These are phyloP conservation scores for Chromobotia macracanthus DNA, from an alignment of 2,797 vertebrate species.

Conservation along the genomic window DNA sequence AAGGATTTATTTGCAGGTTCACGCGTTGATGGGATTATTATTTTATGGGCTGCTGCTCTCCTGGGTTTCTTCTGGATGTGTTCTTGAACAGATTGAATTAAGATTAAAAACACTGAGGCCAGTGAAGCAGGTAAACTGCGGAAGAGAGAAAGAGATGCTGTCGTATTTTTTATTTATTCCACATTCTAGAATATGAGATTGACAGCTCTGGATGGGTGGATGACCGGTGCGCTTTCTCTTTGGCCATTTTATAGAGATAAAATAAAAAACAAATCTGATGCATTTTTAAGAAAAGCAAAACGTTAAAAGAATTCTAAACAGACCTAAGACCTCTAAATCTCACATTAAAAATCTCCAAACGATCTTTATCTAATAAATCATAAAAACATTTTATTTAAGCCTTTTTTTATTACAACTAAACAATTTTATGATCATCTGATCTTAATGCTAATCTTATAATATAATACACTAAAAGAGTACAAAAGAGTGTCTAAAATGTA, in stretches of 20 bases:
- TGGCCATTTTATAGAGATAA: background rate
- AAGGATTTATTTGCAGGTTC: conserved; percentile 30
- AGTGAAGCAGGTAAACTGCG: conserved; percentile 66
- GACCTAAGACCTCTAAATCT: background rate
- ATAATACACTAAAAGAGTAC: too few relatives aligned
- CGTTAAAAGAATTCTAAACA: background rate
- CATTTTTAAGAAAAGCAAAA: background rate
- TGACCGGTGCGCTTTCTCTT: conserved; percentile 29
- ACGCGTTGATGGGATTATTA: conserved; percentile 71
- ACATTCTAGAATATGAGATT: conserved; percentile 64
- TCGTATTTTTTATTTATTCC: conserved; percentile 71
- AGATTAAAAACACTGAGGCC: conserved; percentile 76
- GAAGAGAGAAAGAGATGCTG: conserved; percentile 72
- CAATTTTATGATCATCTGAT: too few relatives aligned
- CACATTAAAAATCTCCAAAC: too few relatives aligned
- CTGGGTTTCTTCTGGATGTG: conserved; percentile 72
- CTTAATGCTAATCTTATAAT: too few relatives aligned
- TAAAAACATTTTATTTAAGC: too few relatives aligned
- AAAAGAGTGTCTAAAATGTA: too few relatives aligned
- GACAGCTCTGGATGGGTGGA: conserved; percentile 64
- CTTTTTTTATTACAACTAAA: too few relatives aligned
- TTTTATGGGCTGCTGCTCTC: conserved; percentile 78
- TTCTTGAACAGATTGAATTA: conserved; percentile 80
- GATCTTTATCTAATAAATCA: too few relatives aligned
- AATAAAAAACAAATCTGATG: background rate